Base-by-base conservation (phyloP, 2,888 invertebrate species). In the Aphodius sticticus region DNA sequence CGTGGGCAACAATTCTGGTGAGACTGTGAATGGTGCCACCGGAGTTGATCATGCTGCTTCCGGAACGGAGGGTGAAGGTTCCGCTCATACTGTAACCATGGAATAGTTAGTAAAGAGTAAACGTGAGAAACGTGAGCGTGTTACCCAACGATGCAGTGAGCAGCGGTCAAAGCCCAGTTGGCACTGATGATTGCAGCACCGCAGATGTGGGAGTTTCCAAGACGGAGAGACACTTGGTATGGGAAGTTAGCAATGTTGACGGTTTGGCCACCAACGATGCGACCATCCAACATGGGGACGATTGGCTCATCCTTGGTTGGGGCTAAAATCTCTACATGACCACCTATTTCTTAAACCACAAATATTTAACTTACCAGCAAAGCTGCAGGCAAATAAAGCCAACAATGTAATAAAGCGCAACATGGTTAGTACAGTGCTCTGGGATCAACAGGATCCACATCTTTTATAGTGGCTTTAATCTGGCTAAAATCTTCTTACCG, bases 261-360 rank as follows among this genome's bases (percentile, higher is more conserved):
- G 1, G 78, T 9, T 6, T 79, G 69, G 9, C 88, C 88, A 2
- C 87, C 88, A 12, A 88, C 84, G 38, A 88, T 88, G 78, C 86
- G 84, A 38, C 83, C 83, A 70, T 78, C 79, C 75, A 80, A 76
- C 77, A 77, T 77, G n/a, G 80, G 80, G 26, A 80, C 80, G 35
- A 70, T 53, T n/a, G 77, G 70, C 37, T 76, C 75, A 26, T 71
- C 71, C n/a, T 70, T 35, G 12, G 36, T 14, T 69, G 77, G 76
- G 16, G 76, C 76, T 76, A 15, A n/a, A 72, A 38, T n/a, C 53
- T 9, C 53, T 12, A 53, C 53, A 53, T 53, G 53, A 53, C 9
- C 53, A 53, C 9, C 9, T 7, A 53, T 53, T 53, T 12, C 53
- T 12, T 9, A 53, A 5, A 53, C 53, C 6, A 53, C 9, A 12